Base-by-base conservation (phyloP, 2,113 vertebrate species). In the Petromus typicus region DNA sequence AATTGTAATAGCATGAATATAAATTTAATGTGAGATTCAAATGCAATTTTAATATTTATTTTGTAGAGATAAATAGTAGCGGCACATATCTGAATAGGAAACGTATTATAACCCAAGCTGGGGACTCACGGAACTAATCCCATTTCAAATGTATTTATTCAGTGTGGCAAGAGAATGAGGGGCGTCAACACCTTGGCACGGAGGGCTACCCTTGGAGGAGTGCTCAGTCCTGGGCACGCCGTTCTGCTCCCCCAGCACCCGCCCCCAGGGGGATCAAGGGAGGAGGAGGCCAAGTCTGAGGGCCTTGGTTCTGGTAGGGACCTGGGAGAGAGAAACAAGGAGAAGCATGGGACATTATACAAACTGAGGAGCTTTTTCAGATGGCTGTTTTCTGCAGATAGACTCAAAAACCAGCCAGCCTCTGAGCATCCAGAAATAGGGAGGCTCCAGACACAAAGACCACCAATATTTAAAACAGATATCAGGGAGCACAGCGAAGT, bases 11-110 rank as follows among this genome's bases (percentile, higher is more conserved):
- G 95, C 92, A 96, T 9, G n/a, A 98, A 97, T 96, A 98, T 97
- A 98, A 98, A 98, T 95, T 97, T 97, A 98, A 98, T 97, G 86
- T 96, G 95, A 97, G 76, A 85, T 95, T 98, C 94, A 95, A 98
- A 97, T 75, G 37, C 82, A 98, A 97, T 98, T 97, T 98, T 97
- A 98, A 97, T 98, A 98, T 98, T 98, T 98, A 97, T 98, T 98
- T 97, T 98, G 86, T 90, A 92, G 92, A 98, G 94, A 97, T 97
- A 98, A 98, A 98, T 94, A 98, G 88, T 95, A 95, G 95, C 73
- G 91, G 94, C 94, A 95, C 94, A 86, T 97, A 98, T 97, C 96
- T 96, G 94, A 98, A 97, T 97, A 97, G 93, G 97, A 98, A 98
- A 98, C 91, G 95, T 88, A 90, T 96, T 98, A 94, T 97, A 98